Evolutionary conservation across 35 echinoderm and acorn worm species (phyloP), one percentile per base, ranked within the genome.

Genomic region (Diadema setosum): DNA sequence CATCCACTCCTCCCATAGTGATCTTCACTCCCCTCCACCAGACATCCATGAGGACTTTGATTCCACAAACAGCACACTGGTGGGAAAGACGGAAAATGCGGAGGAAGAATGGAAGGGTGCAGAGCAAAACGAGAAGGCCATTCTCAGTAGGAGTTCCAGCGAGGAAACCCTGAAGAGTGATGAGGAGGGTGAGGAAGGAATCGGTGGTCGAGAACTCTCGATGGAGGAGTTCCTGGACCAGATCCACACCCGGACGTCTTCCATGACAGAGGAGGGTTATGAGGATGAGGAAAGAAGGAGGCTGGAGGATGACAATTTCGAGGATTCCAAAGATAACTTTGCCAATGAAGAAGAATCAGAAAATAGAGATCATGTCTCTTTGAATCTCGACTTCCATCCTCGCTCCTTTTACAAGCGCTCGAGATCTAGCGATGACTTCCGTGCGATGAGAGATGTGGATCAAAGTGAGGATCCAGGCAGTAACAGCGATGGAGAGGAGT

Each of bases 221-320:
- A 84, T 96, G 70, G 90, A 91, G 32, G 94, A 96, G 27, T 96
- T 96, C 45, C 73, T 96, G 61, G 69, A 96, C 81, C 94, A 96
- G 42, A 85, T 96, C 56, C 84, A 87, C 14, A 81, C 82, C 39
- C 65, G 74, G 24, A 50, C 88, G 40, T 60, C 84, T 27, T 87
- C 88, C 43, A 58, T 81, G 32, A 65, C 55, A 18, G 82, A 45
- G 20, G 84, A 90, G 39, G 49, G 18, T 26, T 33, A 46, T 65
- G 49, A 86, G 24, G 65, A 83, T 59, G 84, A 83, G 48, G 81
- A 91, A 23, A 42, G 57, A 1, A 30, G n/a, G 24, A 70, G 56
- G 31, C 23, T 46, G 39, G 90, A 96, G 60, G 81, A 81, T 17
- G 81, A 70, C 12, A 46, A 42, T 24, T 70, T 25, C 27, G 42